Evolutionary conservation across 1,140 invertebrate species (phyloP), one percentile per base, ranked within the genome.

Genomic region (Adelges cooleyi): DNA sequence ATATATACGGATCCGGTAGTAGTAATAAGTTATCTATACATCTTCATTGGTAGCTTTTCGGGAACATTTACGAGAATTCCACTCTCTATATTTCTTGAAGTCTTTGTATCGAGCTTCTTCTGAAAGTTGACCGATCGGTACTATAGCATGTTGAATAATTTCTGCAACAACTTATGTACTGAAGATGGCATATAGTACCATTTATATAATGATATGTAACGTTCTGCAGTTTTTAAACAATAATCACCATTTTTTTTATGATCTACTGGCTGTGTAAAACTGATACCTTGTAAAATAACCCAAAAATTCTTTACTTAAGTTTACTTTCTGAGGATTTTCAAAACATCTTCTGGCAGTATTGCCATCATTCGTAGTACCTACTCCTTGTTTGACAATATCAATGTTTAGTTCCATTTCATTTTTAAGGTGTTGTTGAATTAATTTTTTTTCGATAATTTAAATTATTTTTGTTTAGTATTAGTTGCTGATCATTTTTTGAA

Each of bases 321-420:
- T n/a, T n/a, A n/a, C n/a, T n/a, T n/a, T 46, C 68, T 69, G 44
- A 23, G 71, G 65, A 59, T 73, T 67, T 40, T 68, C 62, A 68
- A 75, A 74, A 71, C 74, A 75, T 29, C 73, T 69, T 36, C 73
- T 66, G 53, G 72, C 72, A 18, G 73, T 75, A 68, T 75, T 76
- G 9, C 74, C 73, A 65, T 74, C 73, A 69, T 75, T 75, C 3
- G 72, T 69, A 48, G 67, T 74, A 9, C 74, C 74, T 46, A 67
- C 71, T 42, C 73, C 73, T 51, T 15, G 70, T 59, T 73, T 74
- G 53, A 71, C 71, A 40, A 68, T 68, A 66, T 75, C 73, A 1
- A 75, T 68, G 3, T 68, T 33, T 18, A 71, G 59, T 25, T 67
- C 66, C 17, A 70, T 50, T 66, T 70, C 15, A 0, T 66, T 11